phyloP scores from a whole-genome alignment of 2,888 invertebrate genomes.

The Polia nebulosa region DNA sequence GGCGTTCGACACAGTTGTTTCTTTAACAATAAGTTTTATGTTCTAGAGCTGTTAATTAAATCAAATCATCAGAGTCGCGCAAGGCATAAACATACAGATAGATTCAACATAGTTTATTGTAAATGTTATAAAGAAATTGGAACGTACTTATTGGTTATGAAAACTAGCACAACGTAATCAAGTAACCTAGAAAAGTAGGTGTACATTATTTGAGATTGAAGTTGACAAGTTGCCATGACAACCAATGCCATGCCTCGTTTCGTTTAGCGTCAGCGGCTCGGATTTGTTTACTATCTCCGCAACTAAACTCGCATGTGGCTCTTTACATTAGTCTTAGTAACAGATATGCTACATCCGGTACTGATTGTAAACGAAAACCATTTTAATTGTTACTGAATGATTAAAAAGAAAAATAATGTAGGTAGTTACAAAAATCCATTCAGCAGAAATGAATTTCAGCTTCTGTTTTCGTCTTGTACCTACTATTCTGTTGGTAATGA shows the following conservation, averaged over 20 bases:
- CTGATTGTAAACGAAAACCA: constrained; percentile 18
- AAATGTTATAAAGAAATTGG: not conserved
- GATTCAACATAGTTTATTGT: not conserved
- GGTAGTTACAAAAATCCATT: not conserved
- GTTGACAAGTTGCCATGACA: constrained; percentile 26
- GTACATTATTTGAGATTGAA: constrained; percentile 26
- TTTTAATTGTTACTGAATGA: constrained; percentile 17
- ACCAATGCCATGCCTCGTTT: constrained; percentile 34
- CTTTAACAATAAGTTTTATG: not conserved
- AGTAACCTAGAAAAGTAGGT: constrained; percentile 3
- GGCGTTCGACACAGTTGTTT: not conserved
- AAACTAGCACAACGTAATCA: constrained; percentile 12
- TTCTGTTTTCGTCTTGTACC: not conserved
- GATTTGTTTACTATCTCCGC: constrained; percentile 26
- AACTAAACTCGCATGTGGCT: constrained; percentile 20
- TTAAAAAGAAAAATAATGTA: constrained; percentile 13
- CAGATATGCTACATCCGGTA: constrained; percentile 37
- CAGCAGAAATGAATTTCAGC: not conserved
- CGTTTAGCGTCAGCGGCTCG: constrained; percentile 17
- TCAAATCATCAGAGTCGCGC: constrained; percentile 7
- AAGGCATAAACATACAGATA: not conserved
- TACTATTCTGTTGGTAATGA: constrained; percentile 1
- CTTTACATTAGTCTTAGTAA: constrained; percentile 25
- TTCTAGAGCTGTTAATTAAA: not conserved
- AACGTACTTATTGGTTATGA: not conserved